phyloP scores from a whole-genome alignment of 2,797 vertebrate species.

The Halcyon smyrnensis region DNA sequence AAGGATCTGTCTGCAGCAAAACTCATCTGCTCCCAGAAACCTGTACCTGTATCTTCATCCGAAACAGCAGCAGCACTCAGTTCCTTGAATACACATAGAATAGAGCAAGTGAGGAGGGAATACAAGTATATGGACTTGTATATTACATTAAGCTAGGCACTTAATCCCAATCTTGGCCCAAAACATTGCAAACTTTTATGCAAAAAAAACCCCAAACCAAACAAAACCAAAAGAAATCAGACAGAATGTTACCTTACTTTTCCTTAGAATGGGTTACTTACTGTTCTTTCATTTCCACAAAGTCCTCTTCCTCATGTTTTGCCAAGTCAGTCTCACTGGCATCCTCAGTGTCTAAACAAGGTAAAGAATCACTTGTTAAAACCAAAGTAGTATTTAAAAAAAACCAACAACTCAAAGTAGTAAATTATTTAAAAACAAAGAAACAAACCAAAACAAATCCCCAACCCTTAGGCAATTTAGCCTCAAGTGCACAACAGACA shows the following conservation, averaged over 20 bases:
- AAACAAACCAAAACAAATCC: not conserved
- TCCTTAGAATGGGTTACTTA: constrained; percentile 76
- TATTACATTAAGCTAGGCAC: not conserved
- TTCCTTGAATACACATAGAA: not conserved
- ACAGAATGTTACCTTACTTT: not conserved
- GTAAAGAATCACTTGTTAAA: not conserved
- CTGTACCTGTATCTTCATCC: not conserved
- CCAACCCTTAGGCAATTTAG: not conserved
- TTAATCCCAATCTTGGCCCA: not conserved
- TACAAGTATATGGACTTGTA: not conserved
- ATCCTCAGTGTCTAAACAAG: constrained; percentile 92
- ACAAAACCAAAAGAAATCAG: not conserved
- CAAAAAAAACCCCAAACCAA: not conserved
- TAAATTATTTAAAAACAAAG: not conserved
- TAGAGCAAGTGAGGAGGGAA: not conserved
- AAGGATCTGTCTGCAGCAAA: not conserved
- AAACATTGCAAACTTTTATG: not conserved
- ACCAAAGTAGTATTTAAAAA: no score
- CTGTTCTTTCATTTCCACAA: constrained; percentile 99
- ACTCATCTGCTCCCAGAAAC: not conserved
- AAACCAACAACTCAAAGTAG: rapidly evolving
- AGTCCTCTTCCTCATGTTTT: constrained; percentile 96
- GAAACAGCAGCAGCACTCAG: not conserved
- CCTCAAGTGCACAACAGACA: not conserved
- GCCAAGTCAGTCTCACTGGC: constrained; percentile 97